Base-by-base conservation (phyloP, 37 sponge, comb jelly and placozoan species). In the Beroe forskalii region DNA sequence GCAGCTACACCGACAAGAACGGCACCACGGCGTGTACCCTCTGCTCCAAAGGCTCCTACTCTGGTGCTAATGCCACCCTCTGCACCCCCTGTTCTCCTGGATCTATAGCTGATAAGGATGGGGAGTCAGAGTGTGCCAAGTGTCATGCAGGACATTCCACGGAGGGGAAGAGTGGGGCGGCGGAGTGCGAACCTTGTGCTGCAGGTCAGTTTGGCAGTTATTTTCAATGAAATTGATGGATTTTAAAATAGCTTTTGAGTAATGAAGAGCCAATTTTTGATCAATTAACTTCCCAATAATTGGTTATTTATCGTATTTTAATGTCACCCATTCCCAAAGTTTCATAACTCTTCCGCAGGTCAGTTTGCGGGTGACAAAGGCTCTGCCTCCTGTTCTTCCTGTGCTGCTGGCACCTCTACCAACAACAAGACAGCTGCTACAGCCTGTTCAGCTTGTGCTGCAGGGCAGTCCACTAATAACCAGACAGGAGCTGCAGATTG, bases 401-500 rank as follows among this genome's bases (percentile, higher is more conserved):
- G 72, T 69, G 35, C 36, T 69, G 72, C 33, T 14, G 72, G 72
- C 3, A 69, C 72, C 4, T 69, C 20, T 17, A 33, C 72, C 27
- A 36, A 69, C 39, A 69, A 28, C 38, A 69, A 35, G 17, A 27
- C 72, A 6, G 72, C 37, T 31, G 72, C 72, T 1, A 32, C 37
- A 3, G 12, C 36, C 38, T 69, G 66, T 27, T 8, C 4, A 6
- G 4, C 30, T 63, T 63, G 66, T 63, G 24, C 66, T 63, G 66
- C 66, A 6, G 55, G 55, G 12, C 12, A 6, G 38, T 69, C 72
- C 17, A 69, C 72, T 36, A 69, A 69, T 17, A 69, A 69, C 72
- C 33, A 27, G 35, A 69, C 72, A 33, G 72, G 37, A 35, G 36
- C 72, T 69, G 39, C 72, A 31, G 37, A 32, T 33, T 69, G 72